phyloP scores from a whole-genome alignment of 2,888 invertebrate genomes.

The Criorhina ranunculi region DNA sequence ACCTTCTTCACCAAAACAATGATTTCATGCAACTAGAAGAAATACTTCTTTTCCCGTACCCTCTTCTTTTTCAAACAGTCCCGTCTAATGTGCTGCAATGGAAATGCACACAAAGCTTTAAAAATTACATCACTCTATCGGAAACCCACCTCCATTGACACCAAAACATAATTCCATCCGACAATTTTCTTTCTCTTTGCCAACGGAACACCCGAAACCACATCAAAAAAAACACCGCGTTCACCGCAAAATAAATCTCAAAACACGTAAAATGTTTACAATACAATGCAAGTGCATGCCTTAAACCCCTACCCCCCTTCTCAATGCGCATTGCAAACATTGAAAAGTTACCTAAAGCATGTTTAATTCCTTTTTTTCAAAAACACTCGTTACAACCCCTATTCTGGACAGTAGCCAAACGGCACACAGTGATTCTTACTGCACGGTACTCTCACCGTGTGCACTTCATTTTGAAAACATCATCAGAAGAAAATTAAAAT shows the following conservation, averaged over 20 bases:
- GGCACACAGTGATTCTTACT: neutral
- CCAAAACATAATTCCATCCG: neutral
- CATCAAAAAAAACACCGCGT: conserved; percentile 34
- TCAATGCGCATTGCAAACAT: conserved; percentile 23
- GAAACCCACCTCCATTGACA: neutral
- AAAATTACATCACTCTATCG: neutral
- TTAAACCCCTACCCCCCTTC: conserved; percentile 20
- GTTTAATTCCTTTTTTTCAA: neutral
- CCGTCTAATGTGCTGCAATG: no score
- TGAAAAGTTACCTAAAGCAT: conserved; percentile 30
- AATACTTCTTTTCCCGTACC: no score
- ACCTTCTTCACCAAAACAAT: no score
- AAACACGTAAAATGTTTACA: conserved; percentile 27
- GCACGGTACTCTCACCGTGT: conserved; percentile 5
- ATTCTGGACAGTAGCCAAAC: conserved; percentile 36
- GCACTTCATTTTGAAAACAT: conserved; percentile 22
- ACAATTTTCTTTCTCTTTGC: neutral
- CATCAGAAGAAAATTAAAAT: conserved; percentile 14
- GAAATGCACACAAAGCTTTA: no score
- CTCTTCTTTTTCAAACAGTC: no score
- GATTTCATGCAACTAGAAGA: no score
- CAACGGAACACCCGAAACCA: conserved; percentile 5
- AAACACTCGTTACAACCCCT: conserved; percentile 21
- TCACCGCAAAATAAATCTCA: neutral
- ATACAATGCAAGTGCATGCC: conserved; percentile 32